Base-by-base conservation (phyloP, 1,140 invertebrate species). In the Magallana gigas region DNA sequence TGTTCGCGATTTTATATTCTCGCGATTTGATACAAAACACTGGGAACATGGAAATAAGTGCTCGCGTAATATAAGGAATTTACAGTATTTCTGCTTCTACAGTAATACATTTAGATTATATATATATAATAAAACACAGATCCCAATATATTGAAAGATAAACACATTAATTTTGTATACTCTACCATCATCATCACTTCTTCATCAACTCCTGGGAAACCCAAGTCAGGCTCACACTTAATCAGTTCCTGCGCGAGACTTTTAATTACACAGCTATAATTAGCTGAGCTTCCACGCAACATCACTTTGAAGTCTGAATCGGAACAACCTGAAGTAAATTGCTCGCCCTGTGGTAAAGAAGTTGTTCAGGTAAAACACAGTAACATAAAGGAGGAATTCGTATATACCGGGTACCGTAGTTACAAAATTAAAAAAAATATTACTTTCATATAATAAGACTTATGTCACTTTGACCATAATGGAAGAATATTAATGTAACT, bases 141-240 rank as follows among this genome's bases (percentile, higher is more conserved):
- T 8, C 7, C 5, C 11, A 12, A 80, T 23, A 80, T 8, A 80
- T 80, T 80, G 36, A 14, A 23, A 3, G 5, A 8, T 14, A 80
- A 8, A 23, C 60, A 62, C 60, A 62, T 62, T n/a, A n/a, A n/a
- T n/a, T 8, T 14, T 23, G 0, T 23, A 80, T 80, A 7, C 12
- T 23, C n/a, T 80, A 83, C 81, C 81, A 57, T 57, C 57, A 83
- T 57, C n/a, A 8, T 16, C 0, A 83, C 48, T 83, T 57, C 14
- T 14, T 83, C 81, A 57, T 83, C 81, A 57, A 58, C 48, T 7
- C 81, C 81, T 23, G 81, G 81, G n/a, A 83, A 83, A 2, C 57
- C 81, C 12, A 83, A 57, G 16, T 83, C 48, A 0, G 81, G 81
- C 12, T 83, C 81, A n/a, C 81, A 83, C 57, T 57, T 58, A 5